Base-by-base conservation (phyloP, 2,797 vertebrate species). In the Argyrosomus regius region DNA sequence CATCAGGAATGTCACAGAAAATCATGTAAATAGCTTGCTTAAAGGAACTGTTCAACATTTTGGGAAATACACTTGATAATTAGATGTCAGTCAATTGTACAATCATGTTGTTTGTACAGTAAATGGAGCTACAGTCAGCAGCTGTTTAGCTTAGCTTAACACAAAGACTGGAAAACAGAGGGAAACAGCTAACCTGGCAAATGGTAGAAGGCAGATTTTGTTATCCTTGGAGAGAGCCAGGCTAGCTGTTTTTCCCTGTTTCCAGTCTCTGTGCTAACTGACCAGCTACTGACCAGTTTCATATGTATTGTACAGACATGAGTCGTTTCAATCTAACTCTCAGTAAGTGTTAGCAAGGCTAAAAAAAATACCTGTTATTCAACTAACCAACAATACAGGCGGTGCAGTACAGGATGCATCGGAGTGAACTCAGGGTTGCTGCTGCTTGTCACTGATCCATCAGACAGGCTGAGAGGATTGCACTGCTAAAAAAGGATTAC, bases 391-490 rank as follows among this genome's bases (percentile, higher is more conserved):
- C 52, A 28, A 12, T 1, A 69, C 52, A 56, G 5, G 14, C 39
- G 24, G 65, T 18, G 52, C n/a, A 50, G 80, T 74, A 73, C 39
- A 28, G 11, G 8, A 39, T 39, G 35, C 35, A 9, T 2, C 8
- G 35, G 62, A 78, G 66, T 73, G 77, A 85, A 75, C 46, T 85
- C 72, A 74, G 72, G 78, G 73, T 72, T 46, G 70, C 22, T 43
- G 43, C 61, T 49, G 62, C 61, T 76, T 61, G 68, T 77, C 81
- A 80, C 83, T 93, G 84, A 90, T 91, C 91, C 87, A 87, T 88
- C 81, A 83, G 74, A 80, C 80, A 83, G 83, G 80, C 88, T 93
- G 93, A 94, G 93, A 93, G 93, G 93, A 94, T 94, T 94, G 87
- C 68, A n/a, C 72, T 72, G 87, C 83, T 89, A 78, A 84, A 92